Percentiles rank a stretch among this genome's conserved stretches.
phyloP scores from a whole-genome alignment of 2,888 invertebrate genomes.

The Conistra vaccinii region DNA sequence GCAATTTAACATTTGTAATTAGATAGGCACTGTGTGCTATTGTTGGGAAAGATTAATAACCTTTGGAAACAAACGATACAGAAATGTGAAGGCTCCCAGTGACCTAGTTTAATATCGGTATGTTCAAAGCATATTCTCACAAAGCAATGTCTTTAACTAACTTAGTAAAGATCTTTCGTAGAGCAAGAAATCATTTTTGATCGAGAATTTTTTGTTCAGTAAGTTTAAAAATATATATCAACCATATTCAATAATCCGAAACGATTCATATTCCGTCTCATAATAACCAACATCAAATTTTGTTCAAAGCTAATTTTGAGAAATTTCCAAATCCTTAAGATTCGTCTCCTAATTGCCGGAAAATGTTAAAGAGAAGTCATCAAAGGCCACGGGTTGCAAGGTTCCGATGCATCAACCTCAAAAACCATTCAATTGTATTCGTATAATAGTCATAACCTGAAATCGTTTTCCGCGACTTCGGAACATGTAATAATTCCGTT shows the following conservation, averaged over 20 bases:
- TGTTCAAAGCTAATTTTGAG: not conserved
- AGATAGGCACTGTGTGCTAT: constrained; percentile 18
- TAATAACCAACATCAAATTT: not conserved
- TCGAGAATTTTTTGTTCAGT: not conserved
- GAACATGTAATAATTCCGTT: constrained; percentile 60
- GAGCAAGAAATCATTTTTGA: not conserved
- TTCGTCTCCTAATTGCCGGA: no score
- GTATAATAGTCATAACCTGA: constrained; percentile 29
- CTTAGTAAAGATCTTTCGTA: not conserved
- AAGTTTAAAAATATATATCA: not conserved
- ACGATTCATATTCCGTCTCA: not conserved
- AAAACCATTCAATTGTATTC: not conserved
- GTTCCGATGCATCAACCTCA: not conserved
- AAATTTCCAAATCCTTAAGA: not conserved
- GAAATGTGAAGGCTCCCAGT: constrained; percentile 2
- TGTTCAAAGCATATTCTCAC: not conserved
- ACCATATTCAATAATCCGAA: not conserved
- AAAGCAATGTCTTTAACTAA: not conserved
- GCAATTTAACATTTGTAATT: constrained; percentile 38
- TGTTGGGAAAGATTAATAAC: constrained; percentile 30
- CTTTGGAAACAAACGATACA: constrained; percentile 17
- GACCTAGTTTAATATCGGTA: constrained; percentile 11
- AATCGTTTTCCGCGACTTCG: constrained; percentile 51
- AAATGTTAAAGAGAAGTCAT: not conserved
- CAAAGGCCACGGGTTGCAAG: not conserved